These are phyloP conservation scores for Thalassoma bifasciatum DNA, from an alignment of 2,113 vertebrate species.

Conservation along the genomic window DNA sequence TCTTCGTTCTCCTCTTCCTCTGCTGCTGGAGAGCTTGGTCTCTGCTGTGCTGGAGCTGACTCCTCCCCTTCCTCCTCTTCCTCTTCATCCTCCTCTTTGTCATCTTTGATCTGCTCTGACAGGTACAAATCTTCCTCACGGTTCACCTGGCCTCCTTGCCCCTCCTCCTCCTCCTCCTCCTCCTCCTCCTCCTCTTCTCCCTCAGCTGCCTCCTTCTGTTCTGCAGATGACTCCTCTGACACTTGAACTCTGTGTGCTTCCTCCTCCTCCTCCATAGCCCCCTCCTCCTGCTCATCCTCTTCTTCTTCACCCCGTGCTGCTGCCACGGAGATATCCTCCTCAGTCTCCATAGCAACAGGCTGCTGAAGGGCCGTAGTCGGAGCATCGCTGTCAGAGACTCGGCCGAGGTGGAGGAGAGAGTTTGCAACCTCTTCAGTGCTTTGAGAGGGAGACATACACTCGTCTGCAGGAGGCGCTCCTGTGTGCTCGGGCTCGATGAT, in stretches of 20 bases:
- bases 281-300: slow-evolving; percentile 58
- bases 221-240: slow-evolving; percentile 48
- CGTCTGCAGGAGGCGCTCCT: slow-evolving; percentile 37
- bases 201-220: slow-evolving; percentile 63
- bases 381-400: slow-evolving; percentile 71
- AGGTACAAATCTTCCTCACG: slow-evolving; percentile 58
- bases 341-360: slow-evolving; percentile 67
- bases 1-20: slow-evolving; percentile 68
- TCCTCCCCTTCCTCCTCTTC: slow-evolving; percentile 52
- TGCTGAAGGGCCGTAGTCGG: slow-evolving; percentile 45
- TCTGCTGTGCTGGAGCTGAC: slow-evolving; percentile 56
- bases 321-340: slow-evolving; percentile 51
- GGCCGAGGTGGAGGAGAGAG: slow-evolving; percentile 91
- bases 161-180: slow-evolving; percentile 79
- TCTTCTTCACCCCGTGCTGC: slow-evolving; percentile 74
- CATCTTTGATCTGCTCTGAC: slow-evolving; percentile 45
- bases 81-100: slow-evolving; percentile 58
- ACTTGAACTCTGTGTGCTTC: slow-evolving; percentile 57
- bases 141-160: neutral
- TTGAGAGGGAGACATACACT: slow-evolving; percentile 39
- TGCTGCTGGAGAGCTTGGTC: slow-evolving; percentile 61
- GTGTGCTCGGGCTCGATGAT: slow-evolving; percentile 71
- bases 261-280: slow-evolving; percentile 56
- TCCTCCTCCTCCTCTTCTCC: slow-evolving; percentile 81
- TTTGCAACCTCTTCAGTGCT: slow-evolving; percentile 82